These are phyloP conservation scores for Diloba caeruleocephala DNA, from an alignment of 2,888 invertebrate species.

Conservation along the genomic window DNA sequence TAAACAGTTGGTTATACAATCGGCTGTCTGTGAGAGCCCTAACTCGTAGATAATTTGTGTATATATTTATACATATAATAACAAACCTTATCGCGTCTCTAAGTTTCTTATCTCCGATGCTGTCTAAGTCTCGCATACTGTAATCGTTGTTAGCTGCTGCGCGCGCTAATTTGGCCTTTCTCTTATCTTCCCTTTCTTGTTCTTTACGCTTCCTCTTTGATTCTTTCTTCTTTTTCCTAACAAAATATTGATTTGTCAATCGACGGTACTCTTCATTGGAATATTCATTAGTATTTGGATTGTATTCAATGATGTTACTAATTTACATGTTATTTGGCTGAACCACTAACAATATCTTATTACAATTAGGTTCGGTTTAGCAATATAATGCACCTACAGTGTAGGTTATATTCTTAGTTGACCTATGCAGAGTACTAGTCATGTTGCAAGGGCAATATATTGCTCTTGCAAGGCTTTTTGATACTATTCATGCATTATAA, in stretches of 20 bases:
- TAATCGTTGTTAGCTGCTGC: conserved; percentile 88
- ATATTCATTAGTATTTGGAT: neutral
- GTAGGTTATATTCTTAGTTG: too few relatives aligned
- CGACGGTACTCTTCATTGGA: neutral
- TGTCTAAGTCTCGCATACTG: conserved; percentile 91
- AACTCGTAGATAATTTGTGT: too few relatives aligned
- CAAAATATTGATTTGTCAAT: conserved; percentile 2
- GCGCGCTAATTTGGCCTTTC: conserved; percentile 90
- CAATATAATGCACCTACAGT: too few relatives aligned
- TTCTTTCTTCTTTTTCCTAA: conserved; percentile 92
- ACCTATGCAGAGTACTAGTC: too few relatives aligned
- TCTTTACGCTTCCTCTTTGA: conserved; percentile 93
- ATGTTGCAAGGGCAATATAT: too few relatives aligned
- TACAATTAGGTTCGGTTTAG: too few relatives aligned
- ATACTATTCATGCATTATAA: too few relatives aligned
- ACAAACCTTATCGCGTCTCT: conserved; percentile 91
- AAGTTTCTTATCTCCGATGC: conserved; percentile 90
- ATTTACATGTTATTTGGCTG: too few relatives aligned
- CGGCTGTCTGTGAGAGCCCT: too few relatives aligned
- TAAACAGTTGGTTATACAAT: too few relatives aligned
- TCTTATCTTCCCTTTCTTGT: conserved; percentile 91
- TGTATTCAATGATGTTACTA: neutral
- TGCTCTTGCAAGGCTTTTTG: too few relatives aligned
- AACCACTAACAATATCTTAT: too few relatives aligned
- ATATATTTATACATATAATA: neutral